Conservation (phyloP, 2,888 invertebrate species). For the Oegoconia quadripuncta region DNA sequence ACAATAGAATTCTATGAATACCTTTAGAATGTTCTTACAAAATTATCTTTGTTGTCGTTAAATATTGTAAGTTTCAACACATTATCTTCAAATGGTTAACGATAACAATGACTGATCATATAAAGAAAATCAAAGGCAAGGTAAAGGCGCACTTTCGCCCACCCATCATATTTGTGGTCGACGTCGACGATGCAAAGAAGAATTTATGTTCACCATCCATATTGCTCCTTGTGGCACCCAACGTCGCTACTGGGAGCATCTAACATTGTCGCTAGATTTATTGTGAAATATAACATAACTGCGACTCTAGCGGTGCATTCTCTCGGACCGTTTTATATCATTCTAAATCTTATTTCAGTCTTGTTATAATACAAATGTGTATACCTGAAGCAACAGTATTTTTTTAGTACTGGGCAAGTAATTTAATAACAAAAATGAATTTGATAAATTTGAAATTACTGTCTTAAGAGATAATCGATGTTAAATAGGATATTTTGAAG, state of each 20-base stretch:
- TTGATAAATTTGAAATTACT: background rate
- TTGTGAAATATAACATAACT: conserved; percentile 33
- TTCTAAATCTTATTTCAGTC: too few species aligned
- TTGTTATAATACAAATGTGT: too few species aligned
- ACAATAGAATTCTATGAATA: too few species aligned
- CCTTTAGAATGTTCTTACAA: too few species aligned
- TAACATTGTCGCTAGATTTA: conserved; percentile 40
- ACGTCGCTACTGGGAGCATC: conserved; percentile 16
- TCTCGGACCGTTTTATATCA: conserved; percentile 16
- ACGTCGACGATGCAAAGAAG: conserved; percentile 48
- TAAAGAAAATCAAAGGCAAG: conserved; percentile 14
- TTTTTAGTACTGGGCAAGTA: too few species aligned
- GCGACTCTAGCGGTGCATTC: conserved; percentile 22
- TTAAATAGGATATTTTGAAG: background rate
- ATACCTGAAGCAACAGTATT: too few species aligned
- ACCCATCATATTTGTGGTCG: conserved; percentile 40
- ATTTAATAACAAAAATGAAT: too few species aligned
- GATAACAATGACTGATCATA: too few species aligned
- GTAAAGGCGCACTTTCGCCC: conserved; percentile 28
- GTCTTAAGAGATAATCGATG: background rate
- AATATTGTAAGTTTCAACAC: too few species aligned
- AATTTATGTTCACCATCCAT: conserved; percentile 50
- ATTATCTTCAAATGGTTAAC: too few species aligned
- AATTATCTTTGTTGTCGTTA: too few species aligned
- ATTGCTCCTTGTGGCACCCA: conserved; percentile 19